Percentiles rank a stretch among this genome's conserved stretches.
Evolutionary conservation across 2,113 vertebrate genomes (phyloP).

Genomic region (Hippocampus mohnikei): DNA sequence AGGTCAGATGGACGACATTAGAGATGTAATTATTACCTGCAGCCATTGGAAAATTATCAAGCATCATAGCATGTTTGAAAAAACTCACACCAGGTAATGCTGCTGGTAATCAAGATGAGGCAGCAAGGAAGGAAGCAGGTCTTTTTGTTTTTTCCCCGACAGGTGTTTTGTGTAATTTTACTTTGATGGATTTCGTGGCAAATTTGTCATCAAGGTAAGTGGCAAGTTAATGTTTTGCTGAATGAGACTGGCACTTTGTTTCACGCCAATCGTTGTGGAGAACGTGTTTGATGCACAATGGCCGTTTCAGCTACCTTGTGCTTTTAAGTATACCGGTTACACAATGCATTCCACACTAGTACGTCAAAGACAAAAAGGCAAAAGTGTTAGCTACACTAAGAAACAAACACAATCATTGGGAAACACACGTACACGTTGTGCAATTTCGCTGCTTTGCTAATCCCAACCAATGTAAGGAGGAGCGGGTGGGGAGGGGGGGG

Average conservation of each 20-base stretch:
- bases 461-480: conserved; percentile 57
- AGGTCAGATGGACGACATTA: background rate
- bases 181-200: background rate
- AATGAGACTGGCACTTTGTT: background rate
- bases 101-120: background rate
- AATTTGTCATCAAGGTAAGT: background rate
- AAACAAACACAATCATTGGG: conserved; percentile 9
- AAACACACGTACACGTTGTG: conserved; percentile 18
- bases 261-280: no score
- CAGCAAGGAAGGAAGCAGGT: no score
- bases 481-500: conserved; percentile 2
- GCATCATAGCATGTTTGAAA: background rate
- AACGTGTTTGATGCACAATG: background rate
- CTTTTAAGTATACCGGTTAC: background rate
- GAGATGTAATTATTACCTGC: background rate
- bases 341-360: background rate
- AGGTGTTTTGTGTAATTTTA: background rate
- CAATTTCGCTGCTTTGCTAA: conserved; percentile 55
- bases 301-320: background rate
- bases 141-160: no score
- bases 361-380: conserved; percentile 6
- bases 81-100: background rate
- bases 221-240: background rate
- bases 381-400: background rate
- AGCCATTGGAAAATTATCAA: background rate